Evolutionary conservation across 1,140 invertebrate genomes (phyloP), one percentile per base, ranked within the genome.

Genomic region (Brachionus angularis): DNA sequence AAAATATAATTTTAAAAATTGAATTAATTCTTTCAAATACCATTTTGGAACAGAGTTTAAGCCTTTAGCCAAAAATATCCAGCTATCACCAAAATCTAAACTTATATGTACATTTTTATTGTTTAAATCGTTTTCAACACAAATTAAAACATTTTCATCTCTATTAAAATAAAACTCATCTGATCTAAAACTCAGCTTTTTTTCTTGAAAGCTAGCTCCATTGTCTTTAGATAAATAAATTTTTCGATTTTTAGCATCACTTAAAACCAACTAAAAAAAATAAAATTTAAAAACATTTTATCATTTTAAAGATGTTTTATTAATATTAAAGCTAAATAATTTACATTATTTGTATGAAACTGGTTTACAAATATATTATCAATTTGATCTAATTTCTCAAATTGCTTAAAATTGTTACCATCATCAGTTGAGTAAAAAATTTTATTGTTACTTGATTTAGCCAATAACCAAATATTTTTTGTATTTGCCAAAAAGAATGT

Each of bases 161-260:
- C 16, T 4, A 55, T 34, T 21, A 55, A 55, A 55, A 16, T 31
- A 33, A 34, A 55, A 7, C 31, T 29, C 5, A 55, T 33, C 29
- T 5, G 29, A 16, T 16, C 29, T 55, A 33, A 55, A 34, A 55
- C 34, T 21, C 34, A 55, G 33, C 3, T 55, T 31, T 18, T 36
- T 55, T 55, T n/a, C 29, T 55, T 33, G 14, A 27, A 55, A 33
- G 52, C 29, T 55, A 33, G 21, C 34, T 55, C 52, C 52, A 33
- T 21, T 55, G 34, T 55, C 33, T 55, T 21, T 36, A 33, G 52
- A 55, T 55, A 55, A 55, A 55, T 34, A 36, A 36, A 55, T 34
- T 55, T 33, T 27, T 16, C 34, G 31, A n/a, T 55, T 55, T 55
- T 31, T 16, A 8, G 10, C 34, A 34, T 55, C 31, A n/a, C n/a